Base-by-base conservation (phyloP, 1,140 invertebrate genomes). In the Procambarus virginalis region DNA sequence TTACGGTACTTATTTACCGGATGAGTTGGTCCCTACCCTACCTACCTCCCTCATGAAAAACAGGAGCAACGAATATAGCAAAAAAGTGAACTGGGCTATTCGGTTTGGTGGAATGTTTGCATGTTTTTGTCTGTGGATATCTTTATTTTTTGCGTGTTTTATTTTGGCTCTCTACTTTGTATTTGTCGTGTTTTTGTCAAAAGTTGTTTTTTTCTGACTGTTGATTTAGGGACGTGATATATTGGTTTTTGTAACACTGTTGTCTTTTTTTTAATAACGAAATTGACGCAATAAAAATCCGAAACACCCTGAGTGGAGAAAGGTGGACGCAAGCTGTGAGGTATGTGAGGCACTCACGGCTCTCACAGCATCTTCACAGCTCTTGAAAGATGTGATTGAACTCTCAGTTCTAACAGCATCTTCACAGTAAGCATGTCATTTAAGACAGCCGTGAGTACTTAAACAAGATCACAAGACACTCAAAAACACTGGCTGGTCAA, bases 231-330 rank as follows among this genome's bases (percentile, higher is more conserved):
- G 60, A 64, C 20, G 60, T 55, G 51, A 55, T 64, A 64, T 64
- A 4, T 64, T 20, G 12, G 60, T 64, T 64, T 58, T 64, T 14
- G 60, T 64, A 55, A 55, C 51, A 55, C 51, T 64, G 60, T 64
- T 58, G 55, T 58, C 1, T 68, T 68, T 68, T 20, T 20, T 73
- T 73, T 73, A n/a, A 20, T 55, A 12, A 14, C 20, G 68, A 73
- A 73, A 73, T 73, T 34, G 68, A 73, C 22, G 68, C 68, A 73
- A 73, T 73, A 73, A 73, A 9, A 73, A 73, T 73, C n/a, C 4
- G 68, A 73, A 73, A 73, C 68, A 73, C 68, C 68, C 8, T 34
- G 60, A 6, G 68, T 8, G 22, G 1, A 5, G 68, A 73, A 5
- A 5, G 14, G 68, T 73, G 68, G 68, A 34, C 68, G 22, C 22